phyloP scores from a whole-genome alignment of 2,113 vertebrate genomes.

The Heloderma charlesbogerti region DNA sequence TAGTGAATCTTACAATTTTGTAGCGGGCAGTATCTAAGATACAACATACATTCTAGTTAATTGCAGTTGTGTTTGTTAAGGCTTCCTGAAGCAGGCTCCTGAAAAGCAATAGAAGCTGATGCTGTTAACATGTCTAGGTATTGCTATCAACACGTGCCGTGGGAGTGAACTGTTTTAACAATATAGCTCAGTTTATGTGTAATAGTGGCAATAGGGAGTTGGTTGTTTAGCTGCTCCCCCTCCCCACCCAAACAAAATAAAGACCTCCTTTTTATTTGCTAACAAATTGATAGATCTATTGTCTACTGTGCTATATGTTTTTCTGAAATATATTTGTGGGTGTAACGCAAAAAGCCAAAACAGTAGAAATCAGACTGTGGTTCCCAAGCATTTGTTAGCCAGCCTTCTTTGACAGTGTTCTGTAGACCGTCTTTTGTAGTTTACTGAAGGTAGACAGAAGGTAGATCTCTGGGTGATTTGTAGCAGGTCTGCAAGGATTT shows the following conservation, averaged over 20 bases:
- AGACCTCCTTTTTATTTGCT: not conserved
- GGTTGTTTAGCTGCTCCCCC: not conserved
- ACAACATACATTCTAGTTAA: slow-evolving; percentile 9
- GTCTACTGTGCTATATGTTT: not conserved
- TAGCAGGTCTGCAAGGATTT: too few species aligned
- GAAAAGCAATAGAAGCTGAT: not conserved
- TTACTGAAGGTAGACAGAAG: too few species aligned
- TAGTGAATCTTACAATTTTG: not conserved
- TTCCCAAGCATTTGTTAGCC: not conserved
- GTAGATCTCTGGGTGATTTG: too few species aligned
- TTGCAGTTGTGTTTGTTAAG: not conserved
- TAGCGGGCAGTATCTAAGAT: not conserved
- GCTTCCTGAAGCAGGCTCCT: not conserved
- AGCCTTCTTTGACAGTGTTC: not conserved
- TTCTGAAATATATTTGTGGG: not conserved
- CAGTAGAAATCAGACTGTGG: not conserved
- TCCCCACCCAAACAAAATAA: not conserved
- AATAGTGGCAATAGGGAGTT: not conserved
- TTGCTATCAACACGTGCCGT: not conserved
- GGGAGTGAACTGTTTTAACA: not conserved
- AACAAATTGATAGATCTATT: not conserved
- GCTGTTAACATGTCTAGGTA: not conserved
- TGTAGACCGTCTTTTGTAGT: too few species aligned
- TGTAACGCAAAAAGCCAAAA: not conserved
- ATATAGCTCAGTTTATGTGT: not conserved